A percentile compares a stretch with the other conserved stretches of the same genome.
Conservation (phyloP, 2,888 invertebrate genomes). For the Cheiracanthium punctorium region DNA sequence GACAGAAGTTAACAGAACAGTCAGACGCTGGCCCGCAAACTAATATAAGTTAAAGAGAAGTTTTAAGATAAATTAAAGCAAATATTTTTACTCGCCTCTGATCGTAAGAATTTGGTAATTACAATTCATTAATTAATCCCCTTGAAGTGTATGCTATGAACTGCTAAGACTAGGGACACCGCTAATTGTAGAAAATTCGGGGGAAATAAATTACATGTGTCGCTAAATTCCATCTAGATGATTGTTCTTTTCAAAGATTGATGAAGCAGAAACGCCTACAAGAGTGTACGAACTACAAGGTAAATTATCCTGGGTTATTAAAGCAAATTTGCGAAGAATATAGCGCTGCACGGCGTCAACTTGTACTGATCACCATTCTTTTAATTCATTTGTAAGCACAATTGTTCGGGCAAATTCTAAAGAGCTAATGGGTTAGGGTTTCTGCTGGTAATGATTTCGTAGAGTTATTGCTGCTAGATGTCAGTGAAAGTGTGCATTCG, state of each 20-base stretch:
- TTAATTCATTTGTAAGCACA: slow-evolving; percentile 3
- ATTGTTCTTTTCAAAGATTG: slow-evolving; percentile 61
- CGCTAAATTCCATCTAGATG: slow-evolving; percentile 63
- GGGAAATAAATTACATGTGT: slow-evolving; percentile 57
- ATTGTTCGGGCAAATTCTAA: background rate
- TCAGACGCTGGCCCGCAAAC: background rate
- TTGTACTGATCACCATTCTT: slow-evolving; percentile 8
- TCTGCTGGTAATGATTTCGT: background rate
- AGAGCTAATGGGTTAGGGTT: slow-evolving; percentile 7
- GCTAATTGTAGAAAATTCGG: slow-evolving; percentile 60
- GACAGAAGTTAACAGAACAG: background rate
- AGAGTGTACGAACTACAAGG: slow-evolving; percentile 32
- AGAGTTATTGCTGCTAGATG: background rate
- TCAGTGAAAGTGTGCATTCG: background rate
- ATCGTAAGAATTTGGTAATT: slow-evolving; percentile 23
- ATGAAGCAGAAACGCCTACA: slow-evolving; percentile 64
- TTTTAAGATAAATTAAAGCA: slow-evolving; percentile 11
- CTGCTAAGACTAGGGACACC: slow-evolving; percentile 26
- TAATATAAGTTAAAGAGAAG: background rate
- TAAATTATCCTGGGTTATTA: slow-evolving; percentile 58
- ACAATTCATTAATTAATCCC: slow-evolving; percentile 47
- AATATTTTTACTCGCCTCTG: slow-evolving; percentile 20
- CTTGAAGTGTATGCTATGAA: slow-evolving; percentile 32
- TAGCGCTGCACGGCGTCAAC: slow-evolving; percentile 21
- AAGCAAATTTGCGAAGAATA: slow-evolving; percentile 54